Conservation (phyloP, 2,113 vertebrate genomes). For the Larimichthys crocea region DNA sequence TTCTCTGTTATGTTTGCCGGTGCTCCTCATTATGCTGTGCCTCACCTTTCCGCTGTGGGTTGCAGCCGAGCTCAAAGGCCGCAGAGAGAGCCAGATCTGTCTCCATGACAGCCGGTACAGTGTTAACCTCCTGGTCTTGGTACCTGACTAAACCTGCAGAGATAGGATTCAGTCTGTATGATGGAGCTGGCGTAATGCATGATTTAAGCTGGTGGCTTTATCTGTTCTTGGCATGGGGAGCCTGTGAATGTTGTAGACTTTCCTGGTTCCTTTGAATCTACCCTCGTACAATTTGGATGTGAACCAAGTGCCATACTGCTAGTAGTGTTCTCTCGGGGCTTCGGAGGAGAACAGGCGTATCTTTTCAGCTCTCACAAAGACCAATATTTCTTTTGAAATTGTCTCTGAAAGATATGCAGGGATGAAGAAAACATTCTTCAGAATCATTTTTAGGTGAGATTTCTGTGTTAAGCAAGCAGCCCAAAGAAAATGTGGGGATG, state of each 20-base stretch:
- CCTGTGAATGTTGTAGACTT: slow-evolving; percentile 59
- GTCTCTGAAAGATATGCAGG: slow-evolving; percentile 1
- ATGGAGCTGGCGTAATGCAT: slow-evolving; percentile 16
- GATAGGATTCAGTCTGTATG: slow-evolving; percentile 11
- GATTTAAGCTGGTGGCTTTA: slow-evolving; percentile 38
- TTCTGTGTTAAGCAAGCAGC: background rate
- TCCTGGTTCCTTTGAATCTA: slow-evolving; percentile 49
- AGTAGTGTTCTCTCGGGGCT: slow-evolving; percentile 28
- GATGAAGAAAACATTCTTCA: background rate
- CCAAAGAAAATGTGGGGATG: background rate
- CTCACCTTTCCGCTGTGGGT: background rate
- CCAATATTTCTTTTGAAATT: slow-evolving; percentile 12
- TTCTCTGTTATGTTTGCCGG: background rate
- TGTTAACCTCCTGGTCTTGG: slow-evolving; percentile 20
- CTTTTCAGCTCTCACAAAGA: slow-evolving; percentile 33
- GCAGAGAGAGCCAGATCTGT: slow-evolving; percentile 5
- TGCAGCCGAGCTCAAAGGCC: slow-evolving; percentile 29
- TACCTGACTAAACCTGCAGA: slow-evolving; percentile 32
- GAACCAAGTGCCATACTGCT: slow-evolving; percentile 39
- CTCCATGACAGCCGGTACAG: slow-evolving; percentile 40
- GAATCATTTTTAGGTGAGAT: background rate
- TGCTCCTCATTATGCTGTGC: background rate
- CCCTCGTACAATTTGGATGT: slow-evolving; percentile 57
- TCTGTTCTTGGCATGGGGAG: slow-evolving; percentile 22
- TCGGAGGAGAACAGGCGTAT: background rate